Evolutionary conservation across 2,888 invertebrate genomes (phyloP).

Genomic region (Eurytoma californica): DNA sequence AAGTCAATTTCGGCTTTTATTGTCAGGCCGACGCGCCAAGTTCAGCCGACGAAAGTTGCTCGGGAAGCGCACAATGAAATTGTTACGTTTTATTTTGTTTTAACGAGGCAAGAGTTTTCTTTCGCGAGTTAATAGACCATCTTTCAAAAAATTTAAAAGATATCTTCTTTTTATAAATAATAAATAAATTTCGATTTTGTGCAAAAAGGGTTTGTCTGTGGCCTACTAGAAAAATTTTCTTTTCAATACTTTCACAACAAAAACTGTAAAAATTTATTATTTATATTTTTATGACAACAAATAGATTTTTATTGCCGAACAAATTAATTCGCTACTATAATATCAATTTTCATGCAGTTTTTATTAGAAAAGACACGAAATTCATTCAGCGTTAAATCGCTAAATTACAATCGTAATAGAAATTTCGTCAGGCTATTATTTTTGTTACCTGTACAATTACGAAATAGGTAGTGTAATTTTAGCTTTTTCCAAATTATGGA

Average conservation of each 20-base stretch:
- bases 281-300: no score
- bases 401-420: slow-evolving; percentile 5
- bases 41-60: not conserved
- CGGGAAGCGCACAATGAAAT: not conserved
- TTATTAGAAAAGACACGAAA: not conserved
- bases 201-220: no score
- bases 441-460: slow-evolving; percentile 5
- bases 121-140: not conserved
- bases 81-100: not conserved
- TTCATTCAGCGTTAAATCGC: slow-evolving; percentile 25
- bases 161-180: no score
- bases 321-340: no score
- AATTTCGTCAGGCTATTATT: slow-evolving; percentile 28
- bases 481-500: slow-evolving; percentile 21
- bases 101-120: not conserved
- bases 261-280: no score
- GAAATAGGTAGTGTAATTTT: not conserved
- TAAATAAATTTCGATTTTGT: no score
- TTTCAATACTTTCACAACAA: no score
- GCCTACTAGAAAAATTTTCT: no score
- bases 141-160: not conserved
- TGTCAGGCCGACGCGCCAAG: not conserved
- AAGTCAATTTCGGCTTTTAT: slow-evolving; percentile 15
- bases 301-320: no score
- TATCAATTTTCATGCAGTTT: no score